Percentiles rank a stretch among this genome's conserved stretches.
Evolutionary conservation across 2,113 vertebrate species (phyloP).

Genomic region (Triplophysa dalaica): DNA sequence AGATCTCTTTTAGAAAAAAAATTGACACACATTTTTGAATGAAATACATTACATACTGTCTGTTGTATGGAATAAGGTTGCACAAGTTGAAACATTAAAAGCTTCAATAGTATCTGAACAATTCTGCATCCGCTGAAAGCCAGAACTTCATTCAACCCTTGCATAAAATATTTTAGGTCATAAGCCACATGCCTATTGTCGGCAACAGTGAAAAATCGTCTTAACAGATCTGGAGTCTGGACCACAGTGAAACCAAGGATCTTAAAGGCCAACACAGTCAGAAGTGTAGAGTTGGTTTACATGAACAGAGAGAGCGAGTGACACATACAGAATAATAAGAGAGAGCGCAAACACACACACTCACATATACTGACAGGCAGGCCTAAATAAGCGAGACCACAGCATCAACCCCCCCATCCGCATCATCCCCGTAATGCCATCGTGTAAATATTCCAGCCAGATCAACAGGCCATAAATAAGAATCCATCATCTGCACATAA

Average conservation of each 20-base stretch:
- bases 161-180: no score
- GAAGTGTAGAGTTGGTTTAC: not conserved
- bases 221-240: not conserved
- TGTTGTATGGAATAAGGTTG: no score
- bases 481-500: constrained; percentile 69
- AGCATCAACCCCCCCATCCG: constrained; percentile 33
- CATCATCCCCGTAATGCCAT: constrained; percentile 52
- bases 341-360: not conserved
- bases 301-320: constrained; percentile 8
- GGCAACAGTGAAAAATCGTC: no score
- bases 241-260: not conserved
- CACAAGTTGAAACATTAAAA: no score
- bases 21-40: no score
- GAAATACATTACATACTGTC: no score
- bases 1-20: no score
- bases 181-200: no score
- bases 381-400: constrained; percentile 38
- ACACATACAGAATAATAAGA: not conserved
- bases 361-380: constrained; percentile 14
- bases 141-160: no score
- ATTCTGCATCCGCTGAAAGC: no score
- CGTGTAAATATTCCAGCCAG: constrained; percentile 62
- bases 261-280: constrained; percentile 1
- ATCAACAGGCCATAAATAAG: constrained; percentile 69
- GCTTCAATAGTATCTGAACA: no score